Conservation (phyloP, 2,113 vertebrate species). For the Nesoenas mayeri region DNA sequence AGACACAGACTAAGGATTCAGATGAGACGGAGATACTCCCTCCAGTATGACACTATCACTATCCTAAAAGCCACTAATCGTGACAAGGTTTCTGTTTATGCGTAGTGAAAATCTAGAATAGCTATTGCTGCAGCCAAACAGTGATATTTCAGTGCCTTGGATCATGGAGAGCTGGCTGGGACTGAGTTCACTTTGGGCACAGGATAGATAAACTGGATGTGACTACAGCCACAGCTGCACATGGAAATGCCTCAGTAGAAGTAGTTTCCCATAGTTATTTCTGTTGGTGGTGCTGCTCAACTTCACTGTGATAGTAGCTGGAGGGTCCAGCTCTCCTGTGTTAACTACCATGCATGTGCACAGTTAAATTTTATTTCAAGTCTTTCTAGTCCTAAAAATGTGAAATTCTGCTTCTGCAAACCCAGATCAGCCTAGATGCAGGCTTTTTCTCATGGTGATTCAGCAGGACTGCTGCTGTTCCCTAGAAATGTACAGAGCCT, state of each 20-base stretch:
- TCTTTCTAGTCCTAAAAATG: neutral
- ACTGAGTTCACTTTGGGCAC: neutral
- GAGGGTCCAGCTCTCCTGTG: neutral
- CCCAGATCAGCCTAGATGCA: constrained; percentile 1
- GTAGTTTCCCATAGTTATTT: neutral
- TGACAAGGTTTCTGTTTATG: neutral
- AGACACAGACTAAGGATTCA: neutral
- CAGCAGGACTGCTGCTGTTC: constrained; percentile 1
- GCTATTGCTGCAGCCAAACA: neutral
- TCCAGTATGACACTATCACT: neutral
- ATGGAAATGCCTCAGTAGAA: neutral
- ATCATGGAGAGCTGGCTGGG: neutral
- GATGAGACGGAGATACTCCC: neutral
- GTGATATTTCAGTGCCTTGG: neutral
- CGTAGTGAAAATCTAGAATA: neutral
- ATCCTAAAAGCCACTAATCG: neutral
- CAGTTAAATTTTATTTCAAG: neutral
- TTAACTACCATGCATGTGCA: neutral
- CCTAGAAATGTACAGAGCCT: neutral
- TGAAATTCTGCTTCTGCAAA: neutral
- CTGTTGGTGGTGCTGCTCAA: neutral
- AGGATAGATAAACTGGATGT: neutral
- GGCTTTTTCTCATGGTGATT: neutral
- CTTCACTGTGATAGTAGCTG: neutral
- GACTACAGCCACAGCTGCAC: neutral